Conservation (phyloP, 2,797 vertebrate species). For the Alfaro cultratus region DNA sequence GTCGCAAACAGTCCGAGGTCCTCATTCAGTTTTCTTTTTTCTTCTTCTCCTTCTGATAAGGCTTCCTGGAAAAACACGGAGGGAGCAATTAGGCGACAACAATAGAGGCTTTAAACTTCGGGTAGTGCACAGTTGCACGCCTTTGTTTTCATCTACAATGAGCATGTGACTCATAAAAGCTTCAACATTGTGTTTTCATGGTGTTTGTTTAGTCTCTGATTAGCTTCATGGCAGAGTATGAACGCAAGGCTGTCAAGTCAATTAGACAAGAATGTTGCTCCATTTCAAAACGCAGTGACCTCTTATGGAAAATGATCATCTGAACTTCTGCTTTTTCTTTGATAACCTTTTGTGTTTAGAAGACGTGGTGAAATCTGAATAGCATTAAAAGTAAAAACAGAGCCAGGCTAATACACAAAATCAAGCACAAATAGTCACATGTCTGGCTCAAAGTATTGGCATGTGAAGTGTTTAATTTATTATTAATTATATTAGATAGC, state of each 20-base stretch:
- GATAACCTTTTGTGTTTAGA: neutral
- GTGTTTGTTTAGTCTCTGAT: conserved; percentile 46
- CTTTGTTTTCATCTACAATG: conserved; percentile 46
- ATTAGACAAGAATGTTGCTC: conserved; percentile 1
- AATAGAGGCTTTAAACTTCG: conserved; percentile 76
- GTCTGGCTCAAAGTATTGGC: neutral
- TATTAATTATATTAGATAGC: neutral
- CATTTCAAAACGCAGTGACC: conserved; percentile 39
- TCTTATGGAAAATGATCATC: conserved; percentile 1
- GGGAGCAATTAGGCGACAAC: conserved; percentile 70
- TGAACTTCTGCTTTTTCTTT: neutral
- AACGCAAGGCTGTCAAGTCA: neutral
- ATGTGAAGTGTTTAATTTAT: neutral
- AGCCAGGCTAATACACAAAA: neutral
- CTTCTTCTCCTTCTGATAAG: conserved; percentile 60
- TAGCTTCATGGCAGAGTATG: conserved; percentile 6
- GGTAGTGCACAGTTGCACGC: conserved; percentile 37
- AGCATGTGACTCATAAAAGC: conserved; percentile 41
- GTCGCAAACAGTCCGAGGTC: conserved; percentile 81
- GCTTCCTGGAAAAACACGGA: conserved; percentile 76
- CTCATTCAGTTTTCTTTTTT: conserved; percentile 70
- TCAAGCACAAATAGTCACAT: neutral
- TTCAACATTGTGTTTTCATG: conserved; percentile 42
- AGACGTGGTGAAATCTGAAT: neutral
- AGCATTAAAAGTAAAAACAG: neutral